A percentile compares a stretch with the other conserved stretches of the same genome.
These are phyloP conservation scores for Pachyuromys duprasi DNA, from an alignment of 2,797 vertebrate genomes.

Conservation along the genomic window DNA sequence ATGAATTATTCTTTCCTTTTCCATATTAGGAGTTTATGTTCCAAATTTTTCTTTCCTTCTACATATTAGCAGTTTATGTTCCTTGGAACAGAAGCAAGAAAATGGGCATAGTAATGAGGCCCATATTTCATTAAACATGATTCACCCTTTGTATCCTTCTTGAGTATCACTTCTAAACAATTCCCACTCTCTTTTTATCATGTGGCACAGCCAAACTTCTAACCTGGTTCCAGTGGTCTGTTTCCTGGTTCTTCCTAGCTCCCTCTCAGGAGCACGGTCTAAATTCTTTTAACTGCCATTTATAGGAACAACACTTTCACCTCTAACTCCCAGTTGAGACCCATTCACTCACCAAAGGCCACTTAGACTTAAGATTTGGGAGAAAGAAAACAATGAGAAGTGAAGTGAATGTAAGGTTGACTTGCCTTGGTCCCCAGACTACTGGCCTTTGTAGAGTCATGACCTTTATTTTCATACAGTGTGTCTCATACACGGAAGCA, in stretches of 20 bases:
- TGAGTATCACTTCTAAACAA: background rate
- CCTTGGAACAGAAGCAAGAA: background rate
- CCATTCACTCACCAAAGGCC: background rate
- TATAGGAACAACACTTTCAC: constrained; percentile 3
- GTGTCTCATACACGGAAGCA: too few relatives aligned
- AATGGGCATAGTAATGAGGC: background rate
- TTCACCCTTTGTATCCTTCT: background rate
- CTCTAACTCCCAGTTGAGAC: background rate
- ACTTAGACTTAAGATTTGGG: background rate
- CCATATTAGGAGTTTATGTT: constrained; percentile 19
- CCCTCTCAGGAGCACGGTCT: background rate
- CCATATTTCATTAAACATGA: constrained; percentile 30
- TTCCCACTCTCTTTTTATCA: background rate
- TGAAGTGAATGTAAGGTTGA: constrained; percentile 15
- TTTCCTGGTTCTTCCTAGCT: background rate
- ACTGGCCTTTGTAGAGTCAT: background rate
- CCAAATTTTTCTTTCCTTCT: constrained; percentile 23
- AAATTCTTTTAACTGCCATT: constrained; percentile 1
- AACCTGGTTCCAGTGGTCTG: background rate
- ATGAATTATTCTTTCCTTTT: constrained; percentile 34
- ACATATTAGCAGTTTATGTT: constrained; percentile 19
- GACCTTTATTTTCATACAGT: too few relatives aligned
- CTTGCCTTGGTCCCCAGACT: background rate
- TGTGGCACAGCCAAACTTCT: background rate
- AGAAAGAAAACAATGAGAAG: constrained; percentile 2